phyloP scores from a whole-genome alignment of 1,140 invertebrate genomes.

The Mya arenaria region DNA sequence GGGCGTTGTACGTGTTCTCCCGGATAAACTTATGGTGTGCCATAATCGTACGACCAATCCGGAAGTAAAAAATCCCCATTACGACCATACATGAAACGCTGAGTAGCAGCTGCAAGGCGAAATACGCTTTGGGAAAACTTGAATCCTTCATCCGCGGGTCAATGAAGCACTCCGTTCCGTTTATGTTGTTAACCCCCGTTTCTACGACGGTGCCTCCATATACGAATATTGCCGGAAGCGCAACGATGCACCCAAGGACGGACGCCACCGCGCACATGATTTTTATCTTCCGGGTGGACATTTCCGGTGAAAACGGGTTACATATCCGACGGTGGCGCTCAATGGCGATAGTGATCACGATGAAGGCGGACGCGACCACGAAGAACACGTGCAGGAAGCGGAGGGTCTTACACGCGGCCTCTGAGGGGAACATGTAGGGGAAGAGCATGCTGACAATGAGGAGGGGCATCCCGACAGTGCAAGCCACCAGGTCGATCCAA shows the following conservation, averaged over 20 bases:
- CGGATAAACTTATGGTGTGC: slow-evolving; percentile 39
- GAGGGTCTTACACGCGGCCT: slow-evolving; percentile 36
- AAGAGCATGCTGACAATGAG: slow-evolving; percentile 41
- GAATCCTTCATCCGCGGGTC: slow-evolving; percentile 15
- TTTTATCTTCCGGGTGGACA: slow-evolving; percentile 29
- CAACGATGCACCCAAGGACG: slow-evolving; percentile 16
- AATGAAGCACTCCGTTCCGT: slow-evolving; percentile 43
- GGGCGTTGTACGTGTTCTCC: slow-evolving; percentile 37
- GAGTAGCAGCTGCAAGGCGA: slow-evolving; percentile 33
- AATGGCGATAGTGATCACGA: slow-evolving; percentile 39
- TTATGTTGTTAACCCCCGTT: slow-evolving; percentile 40
- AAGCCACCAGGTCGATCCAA: slow-evolving; percentile 35
- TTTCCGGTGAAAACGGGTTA: slow-evolving; percentile 27
- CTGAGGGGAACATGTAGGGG: slow-evolving; percentile 43
- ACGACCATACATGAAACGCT: slow-evolving; percentile 26
- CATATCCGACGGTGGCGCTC: slow-evolving; percentile 40
- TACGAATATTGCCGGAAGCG: slow-evolving; percentile 27
- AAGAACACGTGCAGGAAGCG: slow-evolving; percentile 38
- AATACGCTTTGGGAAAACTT: slow-evolving; percentile 23
- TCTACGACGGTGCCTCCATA: slow-evolving; percentile 31
- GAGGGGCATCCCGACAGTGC: slow-evolving; percentile 38
- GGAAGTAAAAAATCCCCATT: slow-evolving; percentile 28
- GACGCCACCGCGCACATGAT: slow-evolving; percentile 35
- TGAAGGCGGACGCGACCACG: slow-evolving; percentile 34
- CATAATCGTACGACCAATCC: slow-evolving; percentile 27